These are phyloP conservation scores for Priocnemis perturbator DNA, from an alignment of 2,888 invertebrate genomes.

Conservation along the genomic window DNA sequence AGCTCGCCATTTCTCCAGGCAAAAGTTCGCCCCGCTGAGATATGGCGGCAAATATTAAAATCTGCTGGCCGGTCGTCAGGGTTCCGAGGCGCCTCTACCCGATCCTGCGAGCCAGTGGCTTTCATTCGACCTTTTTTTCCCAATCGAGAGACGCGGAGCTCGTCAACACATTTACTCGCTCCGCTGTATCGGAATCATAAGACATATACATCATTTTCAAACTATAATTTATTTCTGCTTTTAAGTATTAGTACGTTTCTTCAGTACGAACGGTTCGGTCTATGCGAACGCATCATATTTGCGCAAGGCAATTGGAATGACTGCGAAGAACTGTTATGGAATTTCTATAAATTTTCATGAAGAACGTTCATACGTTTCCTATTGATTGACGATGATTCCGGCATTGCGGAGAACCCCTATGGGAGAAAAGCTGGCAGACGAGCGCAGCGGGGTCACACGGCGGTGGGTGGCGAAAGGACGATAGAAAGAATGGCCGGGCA, in stretches of 20 bases:
- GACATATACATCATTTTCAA: too few species aligned
- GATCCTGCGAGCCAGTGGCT: constrained; percentile 19
- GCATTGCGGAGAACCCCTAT: constrained; percentile 40
- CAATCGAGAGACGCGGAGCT: too few species aligned
- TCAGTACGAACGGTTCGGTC: too few species aligned
- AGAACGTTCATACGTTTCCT: background rate
- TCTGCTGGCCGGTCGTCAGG: constrained; percentile 55
- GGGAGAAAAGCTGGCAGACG: constrained; percentile 26
- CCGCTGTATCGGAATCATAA: too few species aligned
- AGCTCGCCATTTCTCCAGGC: constrained; percentile 50
- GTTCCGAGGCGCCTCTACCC: constrained; percentile 22
- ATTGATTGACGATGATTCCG: background rate
- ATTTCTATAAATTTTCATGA: too few species aligned
- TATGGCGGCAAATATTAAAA: constrained; percentile 71
- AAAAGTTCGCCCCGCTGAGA: constrained; percentile 64
- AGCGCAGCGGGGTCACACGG: constrained; percentile 23
- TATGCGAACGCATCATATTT: too few species aligned
- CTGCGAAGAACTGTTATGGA: too few species aligned
- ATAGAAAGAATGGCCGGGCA: constrained; percentile 42
- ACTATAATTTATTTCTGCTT: too few species aligned
- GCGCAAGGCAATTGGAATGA: too few species aligned
- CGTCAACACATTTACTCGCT: too few species aligned
- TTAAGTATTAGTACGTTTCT: too few species aligned
- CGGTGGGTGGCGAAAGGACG: constrained; percentile 11
- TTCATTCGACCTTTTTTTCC: constrained; percentile 15